Evolutionary conservation across 35 echinoderm and acorn worm genomes (phyloP).

Genomic region (Strongylocentrotus purpuratus): DNA sequence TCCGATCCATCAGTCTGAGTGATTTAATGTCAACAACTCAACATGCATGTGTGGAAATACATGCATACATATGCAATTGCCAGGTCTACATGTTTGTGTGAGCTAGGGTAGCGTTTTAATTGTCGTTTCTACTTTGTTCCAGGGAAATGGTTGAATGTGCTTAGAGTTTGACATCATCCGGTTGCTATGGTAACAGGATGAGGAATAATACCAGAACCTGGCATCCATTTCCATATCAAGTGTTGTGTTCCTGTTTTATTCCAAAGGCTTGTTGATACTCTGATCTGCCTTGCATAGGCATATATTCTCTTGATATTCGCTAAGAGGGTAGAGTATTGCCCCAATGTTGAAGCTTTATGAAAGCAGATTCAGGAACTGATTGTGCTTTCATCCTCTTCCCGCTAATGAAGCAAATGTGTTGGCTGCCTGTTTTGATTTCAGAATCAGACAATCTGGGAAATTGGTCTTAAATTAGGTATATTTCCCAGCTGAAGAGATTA

Average conservation of each 20-base stretch:
- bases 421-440: neutral
- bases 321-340: neutral
- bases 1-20: neutral
- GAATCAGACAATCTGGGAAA: neutral
- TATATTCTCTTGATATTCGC: neutral
- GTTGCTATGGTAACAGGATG: neutral
- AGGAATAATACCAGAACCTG: neutral
- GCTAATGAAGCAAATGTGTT: neutral
- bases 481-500: neutral
- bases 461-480: neutral
- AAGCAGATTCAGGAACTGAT: neutral
- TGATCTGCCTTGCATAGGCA: neutral
- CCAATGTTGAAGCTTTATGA: neutral
- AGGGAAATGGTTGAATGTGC: neutral
- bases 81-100: neutral
- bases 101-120: neutral
- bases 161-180: neutral
- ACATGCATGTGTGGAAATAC: neutral
- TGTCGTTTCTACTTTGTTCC: neutral
- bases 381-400: neutral
- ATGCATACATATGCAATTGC: neutral
- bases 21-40: neutral
- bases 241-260: slow-evolving; percentile 6
- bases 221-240: neutral
- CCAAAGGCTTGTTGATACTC: neutral